These are phyloP conservation scores for Cyprinodon diabolis DNA, from an alignment of 2,797 vertebrate genomes.

Conservation along the genomic window DNA sequence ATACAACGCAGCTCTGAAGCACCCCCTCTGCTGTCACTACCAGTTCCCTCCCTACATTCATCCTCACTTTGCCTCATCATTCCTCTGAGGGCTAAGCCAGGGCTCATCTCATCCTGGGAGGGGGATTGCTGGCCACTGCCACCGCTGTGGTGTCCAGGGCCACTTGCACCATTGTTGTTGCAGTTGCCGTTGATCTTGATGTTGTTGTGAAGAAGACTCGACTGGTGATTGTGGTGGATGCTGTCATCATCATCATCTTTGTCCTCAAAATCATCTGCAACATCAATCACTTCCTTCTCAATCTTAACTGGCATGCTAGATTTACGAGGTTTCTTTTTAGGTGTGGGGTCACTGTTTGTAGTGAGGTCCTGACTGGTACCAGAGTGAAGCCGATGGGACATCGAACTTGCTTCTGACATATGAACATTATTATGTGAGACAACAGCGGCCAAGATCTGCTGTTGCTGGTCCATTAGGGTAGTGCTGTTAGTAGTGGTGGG, in stretches of 20 bases:
- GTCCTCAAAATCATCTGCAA: slow-evolving; percentile 95
- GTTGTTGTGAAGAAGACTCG: slow-evolving; percentile 77
- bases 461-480: slow-evolving; percentile 79
- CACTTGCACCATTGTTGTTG: slow-evolving; percentile 76
- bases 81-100: slow-evolving; percentile 89
- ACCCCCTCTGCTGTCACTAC: slow-evolving; percentile 79
- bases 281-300: slow-evolving; percentile 98
- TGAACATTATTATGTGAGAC: slow-evolving; percentile 74
- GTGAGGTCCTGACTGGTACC: slow-evolving; percentile 77
- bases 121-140: slow-evolving; percentile 89
- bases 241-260: slow-evolving; percentile 90
- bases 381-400: slow-evolving; percentile 79
- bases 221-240: slow-evolving; percentile 76
- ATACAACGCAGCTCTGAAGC: slow-evolving; percentile 88
- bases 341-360: slow-evolving; percentile 86
- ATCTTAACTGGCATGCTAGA: slow-evolving; percentile 99
- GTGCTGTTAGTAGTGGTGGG: slow-evolving; percentile 84
- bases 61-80: slow-evolving; percentile 90
- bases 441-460: slow-evolving; percentile 81
- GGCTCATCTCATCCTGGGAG: slow-evolving; percentile 96
- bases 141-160: slow-evolving; percentile 78
- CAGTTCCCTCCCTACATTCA: slow-evolving; percentile 85
- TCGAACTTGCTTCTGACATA: slow-evolving; percentile 66
- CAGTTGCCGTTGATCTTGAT: slow-evolving; percentile 82
- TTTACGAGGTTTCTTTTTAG: slow-evolving; percentile 98